Conservation (phyloP, 2,113 vertebrate species). For the Rhynchomys soricoides region DNA sequence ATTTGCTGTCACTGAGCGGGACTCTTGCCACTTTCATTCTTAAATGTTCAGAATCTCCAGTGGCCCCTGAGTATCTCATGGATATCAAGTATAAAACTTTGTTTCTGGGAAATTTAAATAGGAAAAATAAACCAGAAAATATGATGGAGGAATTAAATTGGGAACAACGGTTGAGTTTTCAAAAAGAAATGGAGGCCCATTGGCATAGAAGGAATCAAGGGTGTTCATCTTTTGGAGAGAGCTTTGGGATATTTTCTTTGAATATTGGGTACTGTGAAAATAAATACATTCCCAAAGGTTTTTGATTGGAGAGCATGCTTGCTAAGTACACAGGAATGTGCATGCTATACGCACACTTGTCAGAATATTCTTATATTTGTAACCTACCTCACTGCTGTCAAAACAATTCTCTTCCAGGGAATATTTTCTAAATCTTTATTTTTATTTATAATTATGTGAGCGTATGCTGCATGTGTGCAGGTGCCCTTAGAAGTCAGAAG, state of each 20-base stretch:
- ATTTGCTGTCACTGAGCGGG: fast-evolving
- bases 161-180: background rate
- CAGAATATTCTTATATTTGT: background rate
- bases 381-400: constrained; percentile 4
- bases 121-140: constrained; percentile 7
- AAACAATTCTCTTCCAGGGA: background rate
- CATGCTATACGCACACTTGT: background rate
- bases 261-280: background rate
- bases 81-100: background rate
- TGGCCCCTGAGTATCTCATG: background rate
- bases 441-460: background rate
- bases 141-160: background rate
- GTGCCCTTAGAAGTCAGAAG: background rate
- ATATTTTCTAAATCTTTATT: background rate
- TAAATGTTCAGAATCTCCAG: background rate
- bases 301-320: background rate
- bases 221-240: background rate
- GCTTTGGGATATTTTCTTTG: background rate
- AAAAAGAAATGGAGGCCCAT: background rate
- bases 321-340: background rate
- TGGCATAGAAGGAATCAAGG: background rate
- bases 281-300: background rate
- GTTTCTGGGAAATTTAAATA: background rate
- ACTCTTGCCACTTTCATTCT: background rate
- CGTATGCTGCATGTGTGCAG: background rate